A percentile compares a stretch with the other conserved stretches of the same genome.
Evolutionary conservation across 2,888 invertebrate genomes (phyloP).

Genomic region (Yponomeuta plumbellus): DNA sequence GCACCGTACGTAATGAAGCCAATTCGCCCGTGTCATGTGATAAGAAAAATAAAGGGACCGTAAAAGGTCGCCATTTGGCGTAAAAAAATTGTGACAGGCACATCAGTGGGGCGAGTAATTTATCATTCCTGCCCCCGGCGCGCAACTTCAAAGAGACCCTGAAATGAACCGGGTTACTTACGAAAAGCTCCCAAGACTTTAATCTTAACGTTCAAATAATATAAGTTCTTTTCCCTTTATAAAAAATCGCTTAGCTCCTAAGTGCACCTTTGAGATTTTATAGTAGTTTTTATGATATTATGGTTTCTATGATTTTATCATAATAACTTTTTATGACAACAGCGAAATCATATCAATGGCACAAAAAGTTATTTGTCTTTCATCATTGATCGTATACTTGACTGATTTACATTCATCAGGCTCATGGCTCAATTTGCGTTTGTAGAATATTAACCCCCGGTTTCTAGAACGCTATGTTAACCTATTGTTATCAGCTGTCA

Average conservation of each 20-base stretch:
- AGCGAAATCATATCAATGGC: too few species aligned
- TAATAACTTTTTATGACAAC: too few species aligned
- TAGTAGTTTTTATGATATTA: too few species aligned
- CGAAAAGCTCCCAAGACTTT: slow-evolving; percentile 49
- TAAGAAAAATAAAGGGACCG: slow-evolving; percentile 54
- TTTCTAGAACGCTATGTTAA: too few species aligned
- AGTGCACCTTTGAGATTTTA: slow-evolving; percentile 2
- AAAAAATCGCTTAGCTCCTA: slow-evolving; percentile 37
- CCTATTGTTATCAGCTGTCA: too few species aligned
- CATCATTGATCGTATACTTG: too few species aligned
- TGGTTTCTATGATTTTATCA: not conserved
- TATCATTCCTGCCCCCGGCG: slow-evolving; percentile 51
- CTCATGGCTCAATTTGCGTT: too few species aligned
- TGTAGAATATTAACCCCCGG: too few species aligned
- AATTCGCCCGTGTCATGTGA: slow-evolving; percentile 50
- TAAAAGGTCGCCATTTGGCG: slow-evolving; percentile 43
- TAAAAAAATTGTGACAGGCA: slow-evolving; percentile 51
- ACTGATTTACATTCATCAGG: too few species aligned
- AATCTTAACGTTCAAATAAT: slow-evolving; percentile 56
- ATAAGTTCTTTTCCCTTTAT: slow-evolving; percentile 28
- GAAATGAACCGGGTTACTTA: slow-evolving; percentile 29
- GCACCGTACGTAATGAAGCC: slow-evolving; percentile 33
- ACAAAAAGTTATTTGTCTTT: too few species aligned
- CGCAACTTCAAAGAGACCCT: slow-evolving; percentile 49
- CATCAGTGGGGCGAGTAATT: slow-evolving; percentile 54